Percentiles rank a stretch among this genome's conserved stretches.
Conservation (phyloP, 2,888 invertebrate genomes). For the Syrphus vitripennis region DNA sequence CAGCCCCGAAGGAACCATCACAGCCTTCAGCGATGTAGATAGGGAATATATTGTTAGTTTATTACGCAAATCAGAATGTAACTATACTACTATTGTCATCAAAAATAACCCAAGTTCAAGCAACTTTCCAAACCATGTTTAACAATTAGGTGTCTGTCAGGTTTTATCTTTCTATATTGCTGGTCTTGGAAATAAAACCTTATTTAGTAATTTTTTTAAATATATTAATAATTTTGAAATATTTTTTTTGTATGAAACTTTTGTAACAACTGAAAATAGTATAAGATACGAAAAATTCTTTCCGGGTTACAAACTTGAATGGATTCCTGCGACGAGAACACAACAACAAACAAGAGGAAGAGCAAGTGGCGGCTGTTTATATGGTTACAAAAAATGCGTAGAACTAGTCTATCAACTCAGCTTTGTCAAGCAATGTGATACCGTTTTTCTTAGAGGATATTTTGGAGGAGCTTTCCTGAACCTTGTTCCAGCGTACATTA, state of each 20-base stretch:
- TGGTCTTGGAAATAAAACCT: no score
- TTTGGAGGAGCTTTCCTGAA: neutral
- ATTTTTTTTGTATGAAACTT: no score
- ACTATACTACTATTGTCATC: no score
- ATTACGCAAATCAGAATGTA: no score
- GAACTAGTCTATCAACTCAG: neutral
- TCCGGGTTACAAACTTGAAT: neutral
- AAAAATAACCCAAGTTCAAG: no score
- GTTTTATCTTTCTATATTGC: no score
- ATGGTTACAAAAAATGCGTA: slow-evolving; percentile 1
- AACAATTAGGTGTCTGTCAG: no score
- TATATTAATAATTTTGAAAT: no score
- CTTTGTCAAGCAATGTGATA: neutral
- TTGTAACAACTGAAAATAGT: neutral
- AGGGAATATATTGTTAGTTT: neutral
- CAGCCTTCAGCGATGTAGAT: neutral
- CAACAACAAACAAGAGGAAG: neutral
- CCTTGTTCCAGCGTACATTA: neutral
- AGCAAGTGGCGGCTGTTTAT: neutral
- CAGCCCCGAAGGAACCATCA: neutral
- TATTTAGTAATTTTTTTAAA: no score
- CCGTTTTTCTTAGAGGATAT: neutral
- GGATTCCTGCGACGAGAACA: neutral
- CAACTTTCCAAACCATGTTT: no score
- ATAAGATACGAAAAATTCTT: slow-evolving; percentile 13